Base-by-base conservation (phyloP, 2,797 vertebrate genomes). In the Tragopan temminckii region DNA sequence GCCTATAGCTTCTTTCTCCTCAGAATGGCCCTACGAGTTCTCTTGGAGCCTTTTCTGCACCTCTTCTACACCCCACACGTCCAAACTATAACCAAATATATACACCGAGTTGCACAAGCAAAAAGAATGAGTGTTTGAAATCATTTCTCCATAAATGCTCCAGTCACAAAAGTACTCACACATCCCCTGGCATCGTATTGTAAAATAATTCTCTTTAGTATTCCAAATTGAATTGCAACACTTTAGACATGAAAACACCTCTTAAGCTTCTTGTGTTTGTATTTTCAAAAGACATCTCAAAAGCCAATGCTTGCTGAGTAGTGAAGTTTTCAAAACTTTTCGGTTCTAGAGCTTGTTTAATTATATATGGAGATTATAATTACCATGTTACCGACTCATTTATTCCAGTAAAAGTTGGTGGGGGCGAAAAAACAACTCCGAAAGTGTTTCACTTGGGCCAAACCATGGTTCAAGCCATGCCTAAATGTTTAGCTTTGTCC, bases 251-350 rank as follows among this genome's bases (percentile, higher is more conserved):
- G 9, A 31, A 80, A 61, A 76, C 29, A 67, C 33, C 35, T 64
- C 46, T 42, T 72, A 35, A n/a, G 40, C 10, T 69, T 85, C 66
- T 72, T 59, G 14, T 29, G 6, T 20, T 17, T 25, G 5, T 35
- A n/a, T 83, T 94, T 88, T 78, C 68, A 69, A 50, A n/a, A 90
- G 19, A n/a, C 15, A 31, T 40, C 88, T 40, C 74, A 86, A 92
- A 84, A 93, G 59, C 57, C 33, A 46, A 8, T 8, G 35, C 52
- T 81, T 66, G 57, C 75, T 25, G 59, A 74, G 38, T 14, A 78
- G 67, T 9, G 72, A 59, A 61, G 69, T 88, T 86, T 88, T 55
- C 71, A 86, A 55, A 93, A 90, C 55, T 57, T 55, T n/a, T 21
- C n/a, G 20, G 20, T 33, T 57, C 13, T 33, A 33, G 55, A 57